Conservation (phyloP, 1,140 invertebrate species). For the Cyphomyrmex costatus region DNA sequence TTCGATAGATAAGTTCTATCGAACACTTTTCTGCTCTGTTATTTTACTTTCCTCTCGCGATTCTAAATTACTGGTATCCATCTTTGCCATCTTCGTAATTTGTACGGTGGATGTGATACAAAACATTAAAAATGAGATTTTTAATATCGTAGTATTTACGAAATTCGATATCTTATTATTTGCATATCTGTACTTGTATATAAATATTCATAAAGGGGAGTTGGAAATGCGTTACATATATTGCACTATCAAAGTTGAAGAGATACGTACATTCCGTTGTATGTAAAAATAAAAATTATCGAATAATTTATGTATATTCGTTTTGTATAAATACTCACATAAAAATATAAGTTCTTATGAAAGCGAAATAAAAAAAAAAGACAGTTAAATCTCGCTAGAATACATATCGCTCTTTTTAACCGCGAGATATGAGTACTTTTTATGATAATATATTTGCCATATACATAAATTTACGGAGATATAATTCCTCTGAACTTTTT, state of each 20-base stretch:
- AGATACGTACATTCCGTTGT: background rate
- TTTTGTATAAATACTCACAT: background rate
- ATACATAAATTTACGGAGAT: background rate
- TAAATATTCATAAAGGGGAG: slow-evolving; percentile 32
- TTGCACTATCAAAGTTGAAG: background rate
- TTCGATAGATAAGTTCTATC: slow-evolving; percentile 3
- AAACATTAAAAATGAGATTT: background rate
- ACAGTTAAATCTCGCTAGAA: background rate
- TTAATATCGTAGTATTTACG: slow-evolving; percentile 4
- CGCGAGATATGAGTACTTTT: slow-evolving; percentile 13
- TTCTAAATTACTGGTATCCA: background rate
- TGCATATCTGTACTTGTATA: background rate
- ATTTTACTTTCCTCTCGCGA: background rate
- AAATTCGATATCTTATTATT: background rate
- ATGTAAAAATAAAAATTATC: slow-evolving; percentile 24
- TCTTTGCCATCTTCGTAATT: background rate
- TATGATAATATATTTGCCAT: slow-evolving; percentile 10
- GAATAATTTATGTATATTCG: background rate
- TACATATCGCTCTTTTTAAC: background rate
- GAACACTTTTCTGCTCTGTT: background rate
- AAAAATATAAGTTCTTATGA: background rate
- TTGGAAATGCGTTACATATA: background rate
- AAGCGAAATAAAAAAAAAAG: background rate
- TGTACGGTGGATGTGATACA: background rate
- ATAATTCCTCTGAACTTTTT: background rate